Percentiles rank a stretch among this genome's conserved stretches.
phyloP scores from a whole-genome alignment of 1,140 invertebrate species.

The Microplitis demolitor region DNA sequence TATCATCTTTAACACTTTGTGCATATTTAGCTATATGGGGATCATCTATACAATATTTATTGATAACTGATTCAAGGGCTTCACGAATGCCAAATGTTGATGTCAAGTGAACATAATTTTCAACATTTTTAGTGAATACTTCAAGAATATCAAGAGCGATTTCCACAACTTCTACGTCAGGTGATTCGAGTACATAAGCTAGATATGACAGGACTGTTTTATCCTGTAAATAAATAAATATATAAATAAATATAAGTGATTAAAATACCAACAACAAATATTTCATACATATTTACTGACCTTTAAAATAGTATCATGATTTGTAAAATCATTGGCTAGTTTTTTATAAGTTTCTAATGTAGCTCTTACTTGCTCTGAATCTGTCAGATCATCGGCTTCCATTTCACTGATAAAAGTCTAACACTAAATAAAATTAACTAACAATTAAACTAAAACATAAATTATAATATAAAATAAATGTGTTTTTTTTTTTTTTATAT shows the following conservation, averaged over 20 bases:
- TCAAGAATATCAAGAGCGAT: slow-evolving; percentile 55
- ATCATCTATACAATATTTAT: slow-evolving; percentile 51
- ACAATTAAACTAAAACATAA: too few species aligned
- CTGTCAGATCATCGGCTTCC: slow-evolving; percentile 46
- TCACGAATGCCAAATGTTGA: slow-evolving; percentile 59
- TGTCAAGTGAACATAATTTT: slow-evolving; percentile 59
- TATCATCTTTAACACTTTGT: slow-evolving; percentile 52
- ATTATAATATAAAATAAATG: too few species aligned
- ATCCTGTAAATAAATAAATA: slow-evolving; percentile 44
- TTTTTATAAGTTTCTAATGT: slow-evolving; percentile 57
- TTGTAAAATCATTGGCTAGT: slow-evolving; percentile 52
- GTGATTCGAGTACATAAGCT: slow-evolving; percentile 56
- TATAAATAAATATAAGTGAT: slow-evolving; percentile 15
- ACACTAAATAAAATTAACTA: too few species aligned
- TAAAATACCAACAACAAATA: not conserved
- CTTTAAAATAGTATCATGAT: slow-evolving; percentile 61
- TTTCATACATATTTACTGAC: slow-evolving; percentile 34
- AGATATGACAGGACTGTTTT: slow-evolving; percentile 58
- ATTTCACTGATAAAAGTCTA: not conserved
- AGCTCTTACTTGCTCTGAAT: slow-evolving; percentile 49
- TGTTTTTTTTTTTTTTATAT: too few species aligned
- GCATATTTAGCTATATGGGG: slow-evolving; percentile 51
- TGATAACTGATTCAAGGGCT: slow-evolving; percentile 53
- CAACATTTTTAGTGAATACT: slow-evolving; percentile 56
- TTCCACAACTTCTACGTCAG: slow-evolving; percentile 50